Percentiles rank a stretch among this genome's conserved stretches.
These are phyloP conservation scores for Zoroaster sp. DNA, from an alignment of 53 echinoderm and acorn worm genomes.

Conservation along the genomic window DNA sequence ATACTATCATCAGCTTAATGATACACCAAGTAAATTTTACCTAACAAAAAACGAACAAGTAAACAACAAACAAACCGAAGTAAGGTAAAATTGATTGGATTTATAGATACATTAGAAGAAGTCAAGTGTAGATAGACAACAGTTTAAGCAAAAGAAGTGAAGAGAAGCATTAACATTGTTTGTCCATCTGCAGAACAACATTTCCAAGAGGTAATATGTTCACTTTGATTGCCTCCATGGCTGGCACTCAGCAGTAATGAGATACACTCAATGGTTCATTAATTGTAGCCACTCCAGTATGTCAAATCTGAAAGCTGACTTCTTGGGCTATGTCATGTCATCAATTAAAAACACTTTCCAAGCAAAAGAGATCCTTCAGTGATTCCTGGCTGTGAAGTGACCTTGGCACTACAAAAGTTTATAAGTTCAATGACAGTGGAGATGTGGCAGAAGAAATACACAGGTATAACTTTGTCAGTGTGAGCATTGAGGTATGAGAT, in stretches of 20 bases:
- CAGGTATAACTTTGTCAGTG: too few species aligned
- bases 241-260: slow-evolving; percentile 13
- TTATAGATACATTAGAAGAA: too few species aligned
- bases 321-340: slow-evolving; percentile 10
- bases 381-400: neutral
- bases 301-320: slow-evolving; percentile 42
- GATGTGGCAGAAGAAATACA: too few species aligned
- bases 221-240: neutral
- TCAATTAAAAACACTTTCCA: slow-evolving; percentile 45
- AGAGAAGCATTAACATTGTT: neutral
- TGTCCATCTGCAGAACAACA: neutral
- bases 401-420: slow-evolving; percentile 1
- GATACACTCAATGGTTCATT: slow-evolving; percentile 5
- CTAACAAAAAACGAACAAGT: too few species aligned
- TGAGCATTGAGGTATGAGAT: too few species aligned
- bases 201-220: neutral
- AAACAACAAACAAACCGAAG: too few species aligned
- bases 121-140: too few species aligned
- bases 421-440: slow-evolving; percentile 7
- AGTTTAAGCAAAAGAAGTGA: too few species aligned
- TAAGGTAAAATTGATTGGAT: too few species aligned
- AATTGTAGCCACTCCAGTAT: slow-evolving; percentile 23
- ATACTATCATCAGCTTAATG: too few species aligned
- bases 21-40: too few species aligned
- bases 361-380: neutral